Evolutionary conservation across 2,113 vertebrate genomes (phyloP).

Genomic region (Hippocampus zosterae): DNA sequence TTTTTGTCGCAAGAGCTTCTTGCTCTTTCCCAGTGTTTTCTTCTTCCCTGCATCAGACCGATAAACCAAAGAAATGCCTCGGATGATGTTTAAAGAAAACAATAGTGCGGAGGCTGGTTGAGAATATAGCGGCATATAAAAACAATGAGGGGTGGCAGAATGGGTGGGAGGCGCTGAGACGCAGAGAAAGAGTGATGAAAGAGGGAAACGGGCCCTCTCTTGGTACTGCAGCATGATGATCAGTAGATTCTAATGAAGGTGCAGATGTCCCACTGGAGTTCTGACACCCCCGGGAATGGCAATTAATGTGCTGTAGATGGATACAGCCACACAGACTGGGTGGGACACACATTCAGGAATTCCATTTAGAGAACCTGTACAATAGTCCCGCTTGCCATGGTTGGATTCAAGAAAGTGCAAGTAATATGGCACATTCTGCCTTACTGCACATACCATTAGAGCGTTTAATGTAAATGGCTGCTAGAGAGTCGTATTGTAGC

Average conservation of each 20-base stretch:
- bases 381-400: constrained; percentile 23
- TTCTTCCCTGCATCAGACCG: constrained; percentile 4
- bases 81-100: constrained; percentile 36
- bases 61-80: constrained; percentile 37
- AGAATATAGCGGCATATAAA: constrained; percentile 25
- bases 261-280: constrained; percentile 61
- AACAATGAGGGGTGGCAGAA: constrained; percentile 31
- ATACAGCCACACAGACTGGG: constrained; percentile 20
- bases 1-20: constrained; percentile 24
- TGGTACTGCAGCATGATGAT: constrained; percentile 63
- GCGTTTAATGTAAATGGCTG: constrained; percentile 38
- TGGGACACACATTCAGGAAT: constrained; percentile 21
- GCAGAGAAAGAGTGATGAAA: constrained; percentile 64
- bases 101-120: constrained; percentile 30
- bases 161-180: constrained; percentile 21
- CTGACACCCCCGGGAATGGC: constrained; percentile 64
- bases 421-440: constrained; percentile 42
- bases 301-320: constrained; percentile 61
- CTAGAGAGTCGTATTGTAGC: constrained; percentile 31
- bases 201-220: constrained; percentile 56
- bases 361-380: constrained; percentile 42
- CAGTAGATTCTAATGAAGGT: constrained; percentile 73
- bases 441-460: constrained; percentile 34
- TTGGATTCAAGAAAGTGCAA: constrained; percentile 23
- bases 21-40: neutral